These are phyloP conservation scores for Alitta virens DNA, from an alignment of 2,888 invertebrate species.

Conservation along the genomic window DNA sequence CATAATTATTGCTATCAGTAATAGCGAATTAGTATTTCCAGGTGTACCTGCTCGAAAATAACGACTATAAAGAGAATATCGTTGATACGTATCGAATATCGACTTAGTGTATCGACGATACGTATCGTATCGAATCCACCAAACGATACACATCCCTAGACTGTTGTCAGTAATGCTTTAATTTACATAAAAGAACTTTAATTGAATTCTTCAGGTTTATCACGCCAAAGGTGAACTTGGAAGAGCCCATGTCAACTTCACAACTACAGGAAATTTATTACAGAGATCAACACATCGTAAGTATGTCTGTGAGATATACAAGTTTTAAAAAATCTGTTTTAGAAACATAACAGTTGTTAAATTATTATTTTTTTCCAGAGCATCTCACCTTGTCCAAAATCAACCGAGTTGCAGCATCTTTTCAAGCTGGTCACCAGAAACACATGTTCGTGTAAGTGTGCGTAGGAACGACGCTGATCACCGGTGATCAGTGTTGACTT, in stretches of 20 bases:
- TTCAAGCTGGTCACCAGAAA: slow-evolving; percentile 80
- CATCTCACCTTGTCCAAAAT: slow-evolving; percentile 72
- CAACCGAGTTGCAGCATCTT: slow-evolving; percentile 72
- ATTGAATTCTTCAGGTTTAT: slow-evolving; percentile 40
- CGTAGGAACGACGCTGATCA: neutral
- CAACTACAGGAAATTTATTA: slow-evolving; percentile 38
- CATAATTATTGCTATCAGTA: too few relatives aligned
- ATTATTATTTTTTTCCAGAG: slow-evolving; percentile 35
- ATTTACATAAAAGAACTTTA: too few relatives aligned
- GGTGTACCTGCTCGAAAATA: too few relatives aligned
- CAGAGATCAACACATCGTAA: slow-evolving; percentile 47
- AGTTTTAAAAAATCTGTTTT: too few relatives aligned
- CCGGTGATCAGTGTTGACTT: neutral
- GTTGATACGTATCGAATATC: too few relatives aligned
- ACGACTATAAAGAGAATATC: too few relatives aligned
- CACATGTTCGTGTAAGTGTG: slow-evolving; percentile 79
- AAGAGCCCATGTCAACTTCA: slow-evolving; percentile 41
- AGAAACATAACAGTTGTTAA: too few relatives aligned
- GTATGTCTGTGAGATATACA: neutral
- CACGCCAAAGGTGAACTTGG: slow-evolving; percentile 49
- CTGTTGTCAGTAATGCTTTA: too few relatives aligned
- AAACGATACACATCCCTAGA: too few relatives aligned
- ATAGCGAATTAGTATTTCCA: too few relatives aligned
- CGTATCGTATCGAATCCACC: too few relatives aligned
- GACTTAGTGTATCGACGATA: too few relatives aligned